Evolutionary conservation across 2,888 invertebrate genomes (phyloP).

Genomic region (Drosophila monieri): DNA sequence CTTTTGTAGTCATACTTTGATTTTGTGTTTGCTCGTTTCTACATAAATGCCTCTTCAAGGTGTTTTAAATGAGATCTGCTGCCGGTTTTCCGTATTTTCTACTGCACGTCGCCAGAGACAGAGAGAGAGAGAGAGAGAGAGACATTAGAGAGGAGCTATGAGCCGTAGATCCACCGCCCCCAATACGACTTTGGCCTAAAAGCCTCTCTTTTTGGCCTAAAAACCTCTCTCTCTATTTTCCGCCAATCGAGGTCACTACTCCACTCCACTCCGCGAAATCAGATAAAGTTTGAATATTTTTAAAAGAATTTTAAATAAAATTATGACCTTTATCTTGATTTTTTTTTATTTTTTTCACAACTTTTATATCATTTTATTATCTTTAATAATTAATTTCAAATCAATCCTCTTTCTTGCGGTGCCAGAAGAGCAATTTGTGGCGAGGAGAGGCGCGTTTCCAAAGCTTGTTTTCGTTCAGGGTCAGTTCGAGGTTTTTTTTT

Average conservation of each 20-base stretch:
- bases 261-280: slow-evolving; percentile 8
- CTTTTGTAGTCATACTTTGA: slow-evolving; percentile 42
- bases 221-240: slow-evolving; percentile 16
- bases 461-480: slow-evolving; percentile 81
- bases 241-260: slow-evolving; percentile 38
- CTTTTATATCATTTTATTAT: background rate
- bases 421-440: slow-evolving; percentile 47
- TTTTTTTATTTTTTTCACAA: background rate
- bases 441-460: slow-evolving; percentile 50
- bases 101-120: background rate
- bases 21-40: slow-evolving; percentile 5
- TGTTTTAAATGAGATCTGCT: slow-evolving; percentile 29
- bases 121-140: slow-evolving; percentile 10
- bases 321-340: background rate
- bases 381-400: background rate
- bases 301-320: no score
- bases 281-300: no score
- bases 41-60: slow-evolving; percentile 17
- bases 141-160: background rate
- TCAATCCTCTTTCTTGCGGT: slow-evolving; percentile 6
- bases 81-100: slow-evolving; percentile 49
- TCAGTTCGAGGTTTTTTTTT: slow-evolving; percentile 84
- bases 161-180: background rate
- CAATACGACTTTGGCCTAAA: slow-evolving; percentile 7
- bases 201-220: slow-evolving; percentile 12